Base-by-base conservation (phyloP, 2,113 vertebrate species). In the Nothobranchius furzeri region DNA sequence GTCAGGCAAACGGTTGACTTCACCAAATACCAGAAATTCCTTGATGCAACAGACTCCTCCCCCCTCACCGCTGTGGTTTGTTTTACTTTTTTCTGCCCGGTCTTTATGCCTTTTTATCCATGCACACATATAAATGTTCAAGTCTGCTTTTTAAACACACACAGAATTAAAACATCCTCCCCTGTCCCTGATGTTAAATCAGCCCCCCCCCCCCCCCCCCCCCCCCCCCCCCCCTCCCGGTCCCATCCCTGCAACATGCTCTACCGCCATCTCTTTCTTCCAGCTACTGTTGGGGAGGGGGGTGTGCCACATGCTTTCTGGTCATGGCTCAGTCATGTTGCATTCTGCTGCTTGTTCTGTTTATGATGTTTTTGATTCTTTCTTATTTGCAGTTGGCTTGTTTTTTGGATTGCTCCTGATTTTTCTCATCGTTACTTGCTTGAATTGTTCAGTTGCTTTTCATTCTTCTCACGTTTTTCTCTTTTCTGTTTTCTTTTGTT, bases 381-480 rank as follows among this genome's bases (percentile, higher is more conserved):
- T 37, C 36, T 37, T 89, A 84, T 87, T 91, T 89, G 88, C 89
- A 81, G 64, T 70, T 83, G 64, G 79, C 80, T 90, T 13, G 86
- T 87, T 91, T 86, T 88, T 87, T 83, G 78, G 58, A 88, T 59
- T 87, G 81, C 85, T 90, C 85, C 84, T 90, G 74, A 77, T 90
- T 89, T 90, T 86, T 90, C 81, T 90, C 85, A 87, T 90, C 83
- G 85, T 89, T 87, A 82, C 84, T 87, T 88, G 82, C 83, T 89
- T 85, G 81, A 78, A 15, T 86, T 89, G 81, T 78, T 87, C 76
- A 81, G 82, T 89, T 90, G 90, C 90, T 91, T 89, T 88, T 89
- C 89, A 90, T 91, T 87, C 81, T 86, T 89, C 90, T 91, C 89
- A 89, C 87, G 63, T 89, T 91, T 90, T 89, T 90, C 84, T 91